Base-by-base conservation (phyloP, 2,888 invertebrate genomes). In the Mylabris sibirica region DNA sequence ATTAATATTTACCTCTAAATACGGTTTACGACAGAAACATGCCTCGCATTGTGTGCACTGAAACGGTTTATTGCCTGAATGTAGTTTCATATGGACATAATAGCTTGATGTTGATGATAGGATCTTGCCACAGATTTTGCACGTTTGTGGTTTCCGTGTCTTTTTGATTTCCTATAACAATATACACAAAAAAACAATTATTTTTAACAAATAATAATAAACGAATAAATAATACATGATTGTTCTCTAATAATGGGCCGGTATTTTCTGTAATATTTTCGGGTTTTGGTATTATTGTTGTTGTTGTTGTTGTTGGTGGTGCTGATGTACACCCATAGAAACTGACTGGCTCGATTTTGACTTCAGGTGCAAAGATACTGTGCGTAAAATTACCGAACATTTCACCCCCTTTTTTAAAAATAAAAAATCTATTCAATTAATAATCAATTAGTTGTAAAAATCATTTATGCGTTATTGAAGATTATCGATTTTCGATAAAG, bases 1-100 rank as follows among this genome's bases (percentile, higher is more conserved):
- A n/a, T n/a, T n/a, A n/a, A n/a, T n/a, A n/a, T n/a, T 41, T 73
- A 83, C 84, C 85, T 93, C 93, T 74, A 93, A 85, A 84, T 93
- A 93, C 62, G 93, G 93, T 86, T 93, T 93, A 77, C 93, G 90
- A 81, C 93, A 93, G 82, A 93, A 93, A 72, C 92, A 90, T 60
- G 92, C 92, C 80, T 92, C 92, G 84, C 93, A 93, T 62, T 89
- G 89, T 75, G 91, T 90, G 86, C 93, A 93, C 80, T 90, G 91
- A 85, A 92, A 93, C 71, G 93, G 93, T 83, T 93, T 93, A 83
- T 91, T 91, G 77, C 92, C 91, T 26, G 93, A 93, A 85, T 93
- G 93, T 75, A 92, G 87, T 84, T 93, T 93, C 92, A 93, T 92
- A 84, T 93, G 93, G 78, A 93, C 93, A 82, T 93, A 93, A 83